Percentiles rank a stretch among this genome's conserved stretches.
Evolutionary conservation across 1,140 invertebrate species (phyloP).

Genomic region (Scylla paramamosain): DNA sequence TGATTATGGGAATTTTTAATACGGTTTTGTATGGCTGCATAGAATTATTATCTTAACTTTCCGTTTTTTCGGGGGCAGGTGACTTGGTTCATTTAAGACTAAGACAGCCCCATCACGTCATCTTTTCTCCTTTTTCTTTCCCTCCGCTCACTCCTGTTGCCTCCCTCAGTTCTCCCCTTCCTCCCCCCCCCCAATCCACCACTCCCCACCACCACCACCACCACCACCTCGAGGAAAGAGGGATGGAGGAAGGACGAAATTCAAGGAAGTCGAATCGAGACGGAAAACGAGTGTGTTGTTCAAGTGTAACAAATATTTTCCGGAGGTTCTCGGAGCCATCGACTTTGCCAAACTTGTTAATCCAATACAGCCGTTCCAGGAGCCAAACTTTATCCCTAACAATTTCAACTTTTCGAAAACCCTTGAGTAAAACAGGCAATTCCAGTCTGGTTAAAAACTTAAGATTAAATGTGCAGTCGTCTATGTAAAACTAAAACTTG

Average conservation of each 20-base stretch:
- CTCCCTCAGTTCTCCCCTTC: background rate
- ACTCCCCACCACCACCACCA: background rate
- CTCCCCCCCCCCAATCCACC: background rate
- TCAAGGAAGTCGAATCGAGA: conserved; percentile 7
- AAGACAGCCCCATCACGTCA: background rate
- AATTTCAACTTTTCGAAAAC: conserved; percentile 73
- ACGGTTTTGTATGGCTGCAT: too few relatives aligned
- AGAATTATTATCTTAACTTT: too few relatives aligned
- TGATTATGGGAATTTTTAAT: too few relatives aligned
- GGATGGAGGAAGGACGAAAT: background rate
- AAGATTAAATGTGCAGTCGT: conserved; percentile 74
- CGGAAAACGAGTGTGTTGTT: conserved; percentile 41
- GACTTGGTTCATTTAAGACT: too few relatives aligned
- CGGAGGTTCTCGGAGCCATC: conserved; percentile 53
- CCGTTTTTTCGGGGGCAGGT: too few relatives aligned
- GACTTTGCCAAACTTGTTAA: conserved; percentile 71
- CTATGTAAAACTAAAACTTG: conserved; percentile 75
- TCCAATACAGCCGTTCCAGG: conserved; percentile 60
- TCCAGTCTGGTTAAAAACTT: conserved; percentile 72
- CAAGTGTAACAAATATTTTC: conserved; percentile 71
- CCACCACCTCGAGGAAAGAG: background rate
- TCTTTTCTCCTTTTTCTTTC: background rate
- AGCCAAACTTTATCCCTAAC: conserved; percentile 67
- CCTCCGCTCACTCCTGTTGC: background rate
- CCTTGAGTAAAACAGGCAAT: conserved; percentile 72